phyloP scores from a whole-genome alignment of 2,888 invertebrate genomes.

The Ophion ellenae region DNA sequence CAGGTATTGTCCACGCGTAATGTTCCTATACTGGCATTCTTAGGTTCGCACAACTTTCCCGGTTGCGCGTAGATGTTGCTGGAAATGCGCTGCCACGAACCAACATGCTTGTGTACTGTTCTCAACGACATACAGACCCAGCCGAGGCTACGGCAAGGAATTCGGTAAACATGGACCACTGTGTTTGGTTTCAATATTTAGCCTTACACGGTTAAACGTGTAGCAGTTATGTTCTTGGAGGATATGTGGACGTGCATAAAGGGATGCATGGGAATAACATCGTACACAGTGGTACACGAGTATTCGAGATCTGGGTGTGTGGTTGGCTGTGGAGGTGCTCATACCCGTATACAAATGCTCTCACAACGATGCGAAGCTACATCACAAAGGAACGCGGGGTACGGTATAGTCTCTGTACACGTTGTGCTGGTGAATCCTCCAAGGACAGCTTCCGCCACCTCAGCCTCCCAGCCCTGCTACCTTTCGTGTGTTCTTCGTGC shows the following conservation, averaged over 20 bases:
- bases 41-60: neutral
- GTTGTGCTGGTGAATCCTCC: conserved; percentile 33
- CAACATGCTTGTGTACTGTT: neutral
- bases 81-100: neutral
- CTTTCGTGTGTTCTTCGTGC: conserved; percentile 44
- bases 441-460: conserved; percentile 39
- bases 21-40: conserved; percentile 1
- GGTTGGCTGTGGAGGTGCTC: conserved; percentile 11
- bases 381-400: conserved; percentile 26
- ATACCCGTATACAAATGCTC: conserved; percentile 1
- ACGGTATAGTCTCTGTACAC: conserved; percentile 18
- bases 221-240: conserved; percentile 27
- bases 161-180: conserved; percentile 12
- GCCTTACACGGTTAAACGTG: conserved; percentile 17
- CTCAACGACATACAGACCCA: neutral
- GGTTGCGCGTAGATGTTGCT: neutral
- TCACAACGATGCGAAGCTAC: conserved; percentile 15
- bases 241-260: conserved; percentile 9
- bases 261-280: conserved; percentile 10
- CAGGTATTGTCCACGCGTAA: neutral
- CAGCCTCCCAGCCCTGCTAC: conserved; percentile 12
- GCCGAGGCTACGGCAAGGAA: conserved; percentile 21
- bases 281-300: conserved; percentile 22
- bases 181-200: conserved; percentile 24
- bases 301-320: conserved; percentile 20